These are phyloP conservation scores for Odontomyia ornata DNA, from an alignment of 2,888 invertebrate species.

Conservation along the genomic window DNA sequence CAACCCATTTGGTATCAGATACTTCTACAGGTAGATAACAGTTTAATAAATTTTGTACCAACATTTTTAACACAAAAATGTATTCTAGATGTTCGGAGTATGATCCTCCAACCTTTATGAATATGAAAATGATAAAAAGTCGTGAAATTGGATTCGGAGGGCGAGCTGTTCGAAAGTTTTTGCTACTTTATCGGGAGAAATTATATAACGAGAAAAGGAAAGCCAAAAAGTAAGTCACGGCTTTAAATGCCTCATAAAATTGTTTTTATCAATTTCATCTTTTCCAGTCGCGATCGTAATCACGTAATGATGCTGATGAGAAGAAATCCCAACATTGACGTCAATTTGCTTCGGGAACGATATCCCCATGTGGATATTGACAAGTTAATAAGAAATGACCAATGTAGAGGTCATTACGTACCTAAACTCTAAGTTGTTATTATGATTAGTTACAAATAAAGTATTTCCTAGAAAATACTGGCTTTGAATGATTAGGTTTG, in stretches of 20 bases:
- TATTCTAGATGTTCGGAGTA: conserved; percentile 68
- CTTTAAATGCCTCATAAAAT: neutral
- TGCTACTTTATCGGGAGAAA: conserved; percentile 73
- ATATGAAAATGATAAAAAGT: conserved; percentile 70
- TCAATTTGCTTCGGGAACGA: conserved; percentile 73
- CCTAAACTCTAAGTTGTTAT: conserved; percentile 60
- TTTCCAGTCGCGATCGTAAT: conserved; percentile 69
- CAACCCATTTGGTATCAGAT: conserved; percentile 71
- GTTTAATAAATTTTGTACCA: too few species aligned
- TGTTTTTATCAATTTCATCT: neutral
- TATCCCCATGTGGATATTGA: conserved; percentile 82
- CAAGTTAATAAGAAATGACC: conserved; percentile 68
- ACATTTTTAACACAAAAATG: too few species aligned
- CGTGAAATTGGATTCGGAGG: conserved; percentile 69
- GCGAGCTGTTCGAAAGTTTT: conserved; percentile 71
- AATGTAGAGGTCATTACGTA: conserved; percentile 71
- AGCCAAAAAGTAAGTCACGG: conserved; percentile 66
- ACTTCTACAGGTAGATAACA: conserved; percentile 68
- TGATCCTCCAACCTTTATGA: conserved; percentile 73
- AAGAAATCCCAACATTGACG: conserved; percentile 79
- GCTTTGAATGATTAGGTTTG: too few species aligned
- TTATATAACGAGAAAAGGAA: conserved; percentile 68
- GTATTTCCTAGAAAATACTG: too few species aligned
- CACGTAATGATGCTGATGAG: conserved; percentile 76
- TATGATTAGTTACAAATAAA: neutral